These are phyloP conservation scores for Enteromius radiatus DNA, from an alignment of 2,797 vertebrate species.

Conservation along the genomic window DNA sequence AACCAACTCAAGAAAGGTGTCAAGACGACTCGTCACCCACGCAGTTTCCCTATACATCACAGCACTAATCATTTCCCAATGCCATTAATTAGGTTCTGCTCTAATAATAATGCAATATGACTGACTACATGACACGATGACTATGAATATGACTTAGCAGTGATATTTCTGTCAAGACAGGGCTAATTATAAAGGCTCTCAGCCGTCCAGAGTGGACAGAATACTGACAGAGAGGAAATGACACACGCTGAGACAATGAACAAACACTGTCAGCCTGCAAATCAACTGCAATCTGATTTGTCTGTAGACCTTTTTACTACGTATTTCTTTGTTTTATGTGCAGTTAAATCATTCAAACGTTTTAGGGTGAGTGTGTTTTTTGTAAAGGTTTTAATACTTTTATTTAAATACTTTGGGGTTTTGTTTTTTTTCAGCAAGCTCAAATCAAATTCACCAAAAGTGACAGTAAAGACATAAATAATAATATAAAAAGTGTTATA, in stretches of 20 bases:
- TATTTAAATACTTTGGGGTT: no score
- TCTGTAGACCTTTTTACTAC: neutral
- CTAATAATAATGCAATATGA: slow-evolving; percentile 20
- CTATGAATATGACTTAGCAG: slow-evolving; percentile 23
- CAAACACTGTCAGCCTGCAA: neutral
- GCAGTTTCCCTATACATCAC: neutral
- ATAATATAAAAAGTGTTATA: neutral
- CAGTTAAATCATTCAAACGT: neutral
- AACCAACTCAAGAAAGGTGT: slow-evolving; percentile 34
- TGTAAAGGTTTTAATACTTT: neutral
- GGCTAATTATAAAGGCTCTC: slow-evolving; percentile 14
- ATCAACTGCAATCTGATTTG: neutral
- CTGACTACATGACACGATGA: neutral
- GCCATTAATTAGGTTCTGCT: slow-evolving; percentile 28
- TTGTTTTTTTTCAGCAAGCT: neutral
- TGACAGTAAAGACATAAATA: neutral
- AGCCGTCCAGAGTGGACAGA: neutral
- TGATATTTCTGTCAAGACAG: slow-evolving; percentile 11
- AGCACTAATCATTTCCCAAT: neutral
- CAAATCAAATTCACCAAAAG: neutral
- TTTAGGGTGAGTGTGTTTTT: neutral
- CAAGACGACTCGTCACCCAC: neutral
- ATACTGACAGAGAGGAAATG: slow-evolving; percentile 4
- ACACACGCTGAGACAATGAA: neutral
- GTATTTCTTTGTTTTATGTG: neutral